phyloP scores from a whole-genome alignment of 2,797 vertebrate genomes.

The Percopsis omiscomaycus region DNA sequence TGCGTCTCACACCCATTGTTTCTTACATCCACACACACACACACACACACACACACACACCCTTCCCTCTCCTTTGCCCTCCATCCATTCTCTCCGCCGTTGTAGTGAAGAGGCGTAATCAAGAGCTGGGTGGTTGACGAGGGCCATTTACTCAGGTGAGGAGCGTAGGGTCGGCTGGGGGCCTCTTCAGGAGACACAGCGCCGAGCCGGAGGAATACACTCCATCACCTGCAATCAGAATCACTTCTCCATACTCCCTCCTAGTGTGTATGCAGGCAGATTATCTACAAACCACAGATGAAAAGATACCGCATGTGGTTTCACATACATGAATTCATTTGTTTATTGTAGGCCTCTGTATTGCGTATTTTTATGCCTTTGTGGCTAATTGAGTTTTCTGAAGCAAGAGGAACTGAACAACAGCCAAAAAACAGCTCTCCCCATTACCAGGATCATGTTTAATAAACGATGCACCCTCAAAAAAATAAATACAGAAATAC shows the following conservation, averaged over 20 bases:
- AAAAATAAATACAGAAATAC: neutral
- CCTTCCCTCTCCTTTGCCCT: slow-evolving; percentile 12
- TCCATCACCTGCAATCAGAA: slow-evolving; percentile 53
- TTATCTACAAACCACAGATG: too few species aligned
- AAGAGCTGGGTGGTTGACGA: slow-evolving; percentile 51
- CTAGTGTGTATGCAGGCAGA: neutral
- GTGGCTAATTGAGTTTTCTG: too few species aligned
- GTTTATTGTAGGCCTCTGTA: too few species aligned
- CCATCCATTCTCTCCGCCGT: slow-evolving; percentile 26
- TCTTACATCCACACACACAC: neutral
- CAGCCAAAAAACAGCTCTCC: neutral
- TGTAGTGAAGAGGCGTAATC: slow-evolving; percentile 56
- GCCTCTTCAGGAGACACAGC: slow-evolving; percentile 51
- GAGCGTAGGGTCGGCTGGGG: slow-evolving; percentile 36
- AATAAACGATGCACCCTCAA: slow-evolving; percentile 1
- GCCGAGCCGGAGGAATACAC: slow-evolving; percentile 38
- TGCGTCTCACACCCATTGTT: neutral
- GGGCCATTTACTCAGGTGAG: slow-evolving; percentile 61
- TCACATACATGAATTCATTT: too few species aligned
- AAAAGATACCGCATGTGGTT: too few species aligned
- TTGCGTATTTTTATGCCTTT: too few species aligned
- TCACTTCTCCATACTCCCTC: neutral
- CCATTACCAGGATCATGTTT: neutral
- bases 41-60: slow-evolving; percentile 16
- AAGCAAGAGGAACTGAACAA: neutral